Base-by-base conservation (phyloP, 2,888 invertebrate genomes). In the Xestoiulus laeticollis region DNA sequence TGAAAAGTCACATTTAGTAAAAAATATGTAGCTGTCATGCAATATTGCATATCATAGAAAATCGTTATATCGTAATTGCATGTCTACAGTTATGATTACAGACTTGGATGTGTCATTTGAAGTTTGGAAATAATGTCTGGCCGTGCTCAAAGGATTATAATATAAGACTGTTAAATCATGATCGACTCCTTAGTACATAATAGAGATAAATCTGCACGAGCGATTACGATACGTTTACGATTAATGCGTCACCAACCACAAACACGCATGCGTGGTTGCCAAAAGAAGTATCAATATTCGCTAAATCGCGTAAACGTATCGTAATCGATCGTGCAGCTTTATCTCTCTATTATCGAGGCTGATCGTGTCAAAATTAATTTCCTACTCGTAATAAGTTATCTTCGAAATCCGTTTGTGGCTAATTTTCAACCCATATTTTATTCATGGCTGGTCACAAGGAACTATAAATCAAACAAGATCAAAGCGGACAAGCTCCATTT, bases 401-500 rank as follows among this genome's bases (percentile, higher is more conserved):
- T 68, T 68, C 1, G 26, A 68, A 26, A 22, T 68, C 26, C 2
- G 68, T 26, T 26, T 26, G 14, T 22, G 14, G 68, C 26, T 68
- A 68, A 68, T 68, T 68, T 68, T n/a, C 68, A 26, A 68, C 68
- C 68, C 68, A 68, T 68, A 68, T 68, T 68, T 68, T 68, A 68
- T 68, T 68, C 68, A 68, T 68, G 68, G 68, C 26, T 68, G 26
- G 68, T 26, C 68, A 68, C 68, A 68, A 68, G 26, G 68, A 68
- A 26, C 26, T 26, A 68, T 26, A 68, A 68, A 26, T 68, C 10
- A 68, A 68, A 68, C 26, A 68, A 68, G 68, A 68, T 68, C 68
- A 68, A 26, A 68, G 68, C 68, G 68, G 68, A 68, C 68, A 68
- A 68, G 68, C 68, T 68, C 68, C 68, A 68, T 68, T 68, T 68